Evolutionary conservation across 2,797 vertebrate species (phyloP).

Genomic region (Pseudopleuronectes americanus): DNA sequence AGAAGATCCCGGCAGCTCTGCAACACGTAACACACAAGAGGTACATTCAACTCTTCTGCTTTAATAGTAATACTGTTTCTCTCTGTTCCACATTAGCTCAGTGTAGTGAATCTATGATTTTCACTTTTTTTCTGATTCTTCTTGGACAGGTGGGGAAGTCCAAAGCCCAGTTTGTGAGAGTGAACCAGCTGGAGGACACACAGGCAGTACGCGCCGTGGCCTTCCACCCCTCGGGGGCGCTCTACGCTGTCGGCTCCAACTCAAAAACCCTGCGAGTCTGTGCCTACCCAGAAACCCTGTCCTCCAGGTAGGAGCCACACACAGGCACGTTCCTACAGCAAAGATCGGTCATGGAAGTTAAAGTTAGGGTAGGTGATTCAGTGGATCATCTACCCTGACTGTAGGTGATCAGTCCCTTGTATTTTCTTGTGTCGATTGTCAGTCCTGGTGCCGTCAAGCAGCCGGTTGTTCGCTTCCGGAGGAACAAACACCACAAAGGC

Average conservation of each 20-base stretch:
- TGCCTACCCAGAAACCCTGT: constrained; percentile 89
- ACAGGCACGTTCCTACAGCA: too few species aligned
- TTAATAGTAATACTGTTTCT: neutral
- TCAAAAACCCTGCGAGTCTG: constrained; percentile 97
- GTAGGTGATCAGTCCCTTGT: neutral
- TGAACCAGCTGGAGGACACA: constrained; percentile 94
- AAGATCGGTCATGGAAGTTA: too few species aligned
- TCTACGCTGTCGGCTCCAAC: constrained; percentile 97
- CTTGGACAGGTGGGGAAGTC: constrained; percentile 83
- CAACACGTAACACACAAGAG: constrained; percentile 82
- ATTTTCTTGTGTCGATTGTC: constrained; percentile 67
- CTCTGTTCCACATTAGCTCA: neutral
- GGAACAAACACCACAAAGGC: constrained; percentile 99
- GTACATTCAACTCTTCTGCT: constrained; percentile 61
- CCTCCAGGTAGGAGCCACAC: constrained; percentile 81
- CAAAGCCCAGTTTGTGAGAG: constrained; percentile 89
- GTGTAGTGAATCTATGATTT: neutral
- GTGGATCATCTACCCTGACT: too few species aligned
- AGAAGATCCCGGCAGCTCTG: constrained; percentile 79
- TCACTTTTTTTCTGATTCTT: constrained; percentile 3
- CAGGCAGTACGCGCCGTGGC: constrained; percentile 97
- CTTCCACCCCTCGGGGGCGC: constrained; percentile 92
- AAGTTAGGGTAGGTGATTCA: too few species aligned
- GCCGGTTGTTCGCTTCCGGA: constrained; percentile 92
- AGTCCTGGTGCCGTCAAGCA: constrained; percentile 84